A percentile compares a stretch with the other conserved stretches of the same genome.
Evolutionary conservation across 1,140 invertebrate genomes (phyloP).

Genomic region (Lordiphosa mommai): DNA sequence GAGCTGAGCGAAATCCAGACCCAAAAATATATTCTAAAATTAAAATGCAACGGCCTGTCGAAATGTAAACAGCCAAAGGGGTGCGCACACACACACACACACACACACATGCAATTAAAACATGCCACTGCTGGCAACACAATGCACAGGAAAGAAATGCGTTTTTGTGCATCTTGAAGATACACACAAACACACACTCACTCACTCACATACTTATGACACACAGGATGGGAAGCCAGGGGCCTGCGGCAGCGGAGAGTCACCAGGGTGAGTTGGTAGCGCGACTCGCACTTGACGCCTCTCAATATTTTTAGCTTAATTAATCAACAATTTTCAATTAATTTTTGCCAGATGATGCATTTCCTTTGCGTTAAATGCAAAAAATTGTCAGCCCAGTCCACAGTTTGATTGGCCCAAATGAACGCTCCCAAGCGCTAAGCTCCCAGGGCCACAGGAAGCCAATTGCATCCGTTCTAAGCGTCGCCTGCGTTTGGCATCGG

Average conservation of each 20-base stretch:
- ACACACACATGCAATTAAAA: slow-evolving; percentile 30
- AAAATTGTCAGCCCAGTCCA: background rate
- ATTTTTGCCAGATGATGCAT: slow-evolving; percentile 52
- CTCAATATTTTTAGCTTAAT: slow-evolving; percentile 25
- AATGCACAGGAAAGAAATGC: slow-evolving; percentile 60
- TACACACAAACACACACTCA: slow-evolving; percentile 19
- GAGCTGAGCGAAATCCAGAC: slow-evolving; percentile 71
- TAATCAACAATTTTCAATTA: slow-evolving; percentile 43
- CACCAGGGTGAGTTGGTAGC: slow-evolving; percentile 1
- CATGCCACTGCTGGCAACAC: slow-evolving; percentile 39
- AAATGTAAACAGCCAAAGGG: slow-evolving; percentile 75
- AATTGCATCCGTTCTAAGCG: slow-evolving; percentile 59
- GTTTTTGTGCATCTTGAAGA: slow-evolving; percentile 74
- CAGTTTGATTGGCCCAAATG: slow-evolving; percentile 64
- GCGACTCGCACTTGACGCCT: background rate
- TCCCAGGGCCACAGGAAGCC: slow-evolving; percentile 45
- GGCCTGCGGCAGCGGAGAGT: slow-evolving; percentile 22
- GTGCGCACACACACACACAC: slow-evolving; percentile 47
- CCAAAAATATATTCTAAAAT: slow-evolving; percentile 78
- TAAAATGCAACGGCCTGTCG: slow-evolving; percentile 72
- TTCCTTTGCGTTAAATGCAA: slow-evolving; percentile 40
- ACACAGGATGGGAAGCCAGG: slow-evolving; percentile 12
- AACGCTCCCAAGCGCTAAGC: slow-evolving; percentile 35
- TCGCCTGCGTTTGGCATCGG: slow-evolving; percentile 59
- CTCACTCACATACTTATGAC: background rate